These are phyloP conservation scores for Cristatella mucedo DNA, from an alignment of 2,888 invertebrate genomes.

Conservation along the genomic window DNA sequence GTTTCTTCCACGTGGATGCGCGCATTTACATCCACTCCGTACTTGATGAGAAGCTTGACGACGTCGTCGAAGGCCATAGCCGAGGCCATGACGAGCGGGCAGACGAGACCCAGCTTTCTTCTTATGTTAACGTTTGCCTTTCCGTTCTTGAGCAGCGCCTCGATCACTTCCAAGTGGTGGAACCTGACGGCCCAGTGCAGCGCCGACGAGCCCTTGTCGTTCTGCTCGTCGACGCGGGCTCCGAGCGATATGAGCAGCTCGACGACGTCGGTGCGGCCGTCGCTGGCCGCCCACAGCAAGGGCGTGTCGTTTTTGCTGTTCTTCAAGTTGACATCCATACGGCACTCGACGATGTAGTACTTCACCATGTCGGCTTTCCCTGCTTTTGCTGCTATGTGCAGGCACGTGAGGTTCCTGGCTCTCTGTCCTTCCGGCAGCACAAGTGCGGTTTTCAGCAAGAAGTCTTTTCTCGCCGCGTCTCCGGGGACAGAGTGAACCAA, in stretches of 20 bases:
- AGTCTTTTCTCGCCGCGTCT: not conserved
- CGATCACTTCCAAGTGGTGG: conserved; percentile 21
- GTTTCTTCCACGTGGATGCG: conserved; percentile 26
- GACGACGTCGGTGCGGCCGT: conserved; percentile 20
- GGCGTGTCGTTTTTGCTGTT: conserved; percentile 32
- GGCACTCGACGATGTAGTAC: conserved; percentile 6
- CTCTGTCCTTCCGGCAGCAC: conserved; percentile 27
- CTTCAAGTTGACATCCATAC: conserved; percentile 18
- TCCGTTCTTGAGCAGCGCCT: conserved; percentile 20
- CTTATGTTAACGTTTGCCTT: conserved; percentile 23
- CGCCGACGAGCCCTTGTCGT: conserved; percentile 33
- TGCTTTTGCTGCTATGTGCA: conserved; percentile 16
- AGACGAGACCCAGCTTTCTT: conserved; percentile 27
- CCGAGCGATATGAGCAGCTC: conserved; percentile 16
- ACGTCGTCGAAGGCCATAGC: conserved; percentile 25
- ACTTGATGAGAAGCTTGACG: conserved; percentile 17
- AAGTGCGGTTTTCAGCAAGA: conserved; percentile 8
- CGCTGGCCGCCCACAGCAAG: conserved; percentile 31
- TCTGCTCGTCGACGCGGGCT: conserved; percentile 21
- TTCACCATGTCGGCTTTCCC: conserved; percentile 14
- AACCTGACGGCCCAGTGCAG: conserved; percentile 35
- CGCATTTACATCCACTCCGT: conserved; percentile 24
- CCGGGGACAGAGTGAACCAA: no score
- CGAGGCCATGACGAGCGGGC: conserved; percentile 28
- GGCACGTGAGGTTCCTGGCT: conserved; percentile 16